A percentile compares a stretch with the other conserved stretches of the same genome.
Evolutionary conservation across 2,797 vertebrate species (phyloP).

Genomic region (Euphonia xanthogaster): DNA sequence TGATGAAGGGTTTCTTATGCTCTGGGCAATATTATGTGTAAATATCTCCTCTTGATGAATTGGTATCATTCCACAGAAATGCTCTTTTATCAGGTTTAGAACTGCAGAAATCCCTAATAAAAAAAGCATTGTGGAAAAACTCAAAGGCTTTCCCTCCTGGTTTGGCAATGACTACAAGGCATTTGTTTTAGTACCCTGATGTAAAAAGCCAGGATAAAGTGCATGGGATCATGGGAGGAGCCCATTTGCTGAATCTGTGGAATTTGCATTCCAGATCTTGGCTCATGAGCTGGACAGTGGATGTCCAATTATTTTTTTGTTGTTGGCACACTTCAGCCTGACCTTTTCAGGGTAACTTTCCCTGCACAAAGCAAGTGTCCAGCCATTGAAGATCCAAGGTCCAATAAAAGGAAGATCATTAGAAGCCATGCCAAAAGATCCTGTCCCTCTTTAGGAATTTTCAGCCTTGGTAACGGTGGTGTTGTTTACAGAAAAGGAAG

Average conservation of each 20-base stretch:
- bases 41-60: neutral
- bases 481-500: neutral
- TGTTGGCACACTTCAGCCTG: neutral
- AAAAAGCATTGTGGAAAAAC: neutral
- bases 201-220: neutral
- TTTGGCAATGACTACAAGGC: conserved; percentile 16
- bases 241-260: neutral
- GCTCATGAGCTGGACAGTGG: neutral
- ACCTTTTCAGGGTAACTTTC: neutral
- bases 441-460: neutral
- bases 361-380: neutral
- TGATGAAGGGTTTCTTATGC: neutral
- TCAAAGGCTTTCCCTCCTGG: neutral
- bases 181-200: neutral
- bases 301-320: neutral
- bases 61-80: neutral
- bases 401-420: neutral
- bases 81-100: neutral
- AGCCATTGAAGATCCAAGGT: neutral
- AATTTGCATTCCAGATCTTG: neutral
- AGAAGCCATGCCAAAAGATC: neutral
- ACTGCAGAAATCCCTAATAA: neutral
- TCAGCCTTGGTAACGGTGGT: neutral
- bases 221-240: neutral
- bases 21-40: neutral